These are phyloP conservation scores for Lithosia quadra DNA, from an alignment of 2,888 invertebrate species.

Conservation along the genomic window DNA sequence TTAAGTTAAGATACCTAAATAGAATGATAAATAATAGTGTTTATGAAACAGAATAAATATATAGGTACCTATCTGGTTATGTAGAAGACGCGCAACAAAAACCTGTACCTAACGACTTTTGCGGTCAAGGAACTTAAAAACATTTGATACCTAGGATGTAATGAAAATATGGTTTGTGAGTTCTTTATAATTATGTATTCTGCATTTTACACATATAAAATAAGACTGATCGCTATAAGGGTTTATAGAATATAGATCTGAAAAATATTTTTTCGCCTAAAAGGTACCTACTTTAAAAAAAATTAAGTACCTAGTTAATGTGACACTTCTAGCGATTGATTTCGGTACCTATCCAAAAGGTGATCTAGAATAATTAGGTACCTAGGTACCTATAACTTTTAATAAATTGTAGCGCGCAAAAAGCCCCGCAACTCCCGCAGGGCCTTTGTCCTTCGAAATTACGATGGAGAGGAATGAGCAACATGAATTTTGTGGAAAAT, in stretches of 20 bases:
- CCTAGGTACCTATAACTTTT: not conserved
- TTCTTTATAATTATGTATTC: not conserved
- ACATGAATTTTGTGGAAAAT: not conserved
- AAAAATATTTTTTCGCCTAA: not conserved
- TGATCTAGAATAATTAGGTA: not conserved
- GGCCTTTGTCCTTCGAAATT: not conserved
- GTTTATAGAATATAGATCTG: not conserved
- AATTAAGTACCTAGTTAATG: too few species aligned
- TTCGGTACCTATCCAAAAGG: too few species aligned
- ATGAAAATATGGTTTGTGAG: not conserved
- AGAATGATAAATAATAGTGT: constrained; percentile 4
- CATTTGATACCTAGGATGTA: constrained; percentile 14
- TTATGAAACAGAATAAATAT: not conserved
- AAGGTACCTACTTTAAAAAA: not conserved
- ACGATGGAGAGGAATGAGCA: not conserved
- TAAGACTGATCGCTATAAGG: not conserved
- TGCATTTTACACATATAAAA: not conserved
- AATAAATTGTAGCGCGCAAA: not conserved
- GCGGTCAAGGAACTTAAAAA: constrained; percentile 15
- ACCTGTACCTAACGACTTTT: constrained; percentile 11
- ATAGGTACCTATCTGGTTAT: constrained; percentile 11
- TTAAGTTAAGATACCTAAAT: not conserved
- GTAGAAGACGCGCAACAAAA: constrained; percentile 14
- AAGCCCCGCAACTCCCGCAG: not conserved
- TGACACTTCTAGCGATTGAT: not conserved